Base-by-base conservation (phyloP, 2,888 invertebrate genomes). In the Mimas tiliae region DNA sequence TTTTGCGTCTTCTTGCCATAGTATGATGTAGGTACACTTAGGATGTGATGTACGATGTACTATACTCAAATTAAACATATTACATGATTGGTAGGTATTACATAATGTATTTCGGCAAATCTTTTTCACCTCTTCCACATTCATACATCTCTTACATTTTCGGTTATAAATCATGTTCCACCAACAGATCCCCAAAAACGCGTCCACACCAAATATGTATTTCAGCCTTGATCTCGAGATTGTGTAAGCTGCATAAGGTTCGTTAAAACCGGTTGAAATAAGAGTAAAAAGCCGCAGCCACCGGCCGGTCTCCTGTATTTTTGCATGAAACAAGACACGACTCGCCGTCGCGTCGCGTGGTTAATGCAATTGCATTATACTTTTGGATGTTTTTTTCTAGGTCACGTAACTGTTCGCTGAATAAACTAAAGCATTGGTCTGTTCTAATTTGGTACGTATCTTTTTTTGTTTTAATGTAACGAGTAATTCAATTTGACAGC, bases 311-410 rank as follows among this genome's bases (percentile, higher is more conserved):
- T 81, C 75, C 76, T 76, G 76, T 77, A 86, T 87, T 90, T 89
- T 90, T 86, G 84, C 88, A 82, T 80, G 89, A 74, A 90, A 90
- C 79, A 75, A 77, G 83, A 90, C 68, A 70, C 69, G 72, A 79
- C 68, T 74, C 76, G 74, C 71, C 76, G 75, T 73, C 72, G 74
- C 76, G 75, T 73, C 72, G 74, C 73, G 79, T 79, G 69, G 69
- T 74, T 81, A 81, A 81, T 79, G 74, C 78, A 79, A 81, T 80
- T 79, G 74, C 78, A 71, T 75, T 78, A 66, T 74, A 66, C 69
- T 74, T 75, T 75, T 74, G 42, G 27, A 16, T 38, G 38, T 58
- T 58, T 53, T 58, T 58, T 58, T n/a, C n/a, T 19, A 58, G 58
- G 38, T 42, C 58, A 42, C 42, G 38, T 42, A 58, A 58, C 58